phyloP scores from a whole-genome alignment of 2,113 vertebrate genomes.

The Ceyx melanurus region DNA sequence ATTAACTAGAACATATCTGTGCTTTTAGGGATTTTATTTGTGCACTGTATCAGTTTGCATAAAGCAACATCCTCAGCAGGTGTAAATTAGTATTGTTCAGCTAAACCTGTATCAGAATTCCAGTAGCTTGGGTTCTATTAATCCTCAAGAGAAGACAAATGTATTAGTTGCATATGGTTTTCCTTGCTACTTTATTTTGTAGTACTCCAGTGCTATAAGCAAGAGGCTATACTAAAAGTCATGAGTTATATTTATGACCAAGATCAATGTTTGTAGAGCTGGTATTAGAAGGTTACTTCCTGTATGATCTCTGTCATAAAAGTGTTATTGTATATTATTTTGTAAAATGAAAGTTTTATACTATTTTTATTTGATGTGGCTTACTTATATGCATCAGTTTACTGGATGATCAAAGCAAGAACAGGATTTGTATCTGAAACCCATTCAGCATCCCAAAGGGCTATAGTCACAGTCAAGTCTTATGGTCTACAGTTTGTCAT shows the following conservation, averaged over 20 bases:
- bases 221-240: not conserved
- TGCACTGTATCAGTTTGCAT: not conserved
- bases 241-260: not conserved
- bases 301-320: not conserved
- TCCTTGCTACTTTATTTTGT: not conserved
- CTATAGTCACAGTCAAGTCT: not conserved
- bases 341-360: not conserved
- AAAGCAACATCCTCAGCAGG: not conserved
- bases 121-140: not conserved
- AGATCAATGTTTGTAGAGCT: not conserved
- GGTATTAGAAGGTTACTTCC: not conserved
- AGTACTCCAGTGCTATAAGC: not conserved
- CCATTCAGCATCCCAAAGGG: not conserved
- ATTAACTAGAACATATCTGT: not conserved
- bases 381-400: conserved; percentile 4
- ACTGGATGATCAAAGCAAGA: not conserved
- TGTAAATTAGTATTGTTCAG: not conserved
- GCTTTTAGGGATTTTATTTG: not conserved
- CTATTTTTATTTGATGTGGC: not conserved
- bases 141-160: not conserved
- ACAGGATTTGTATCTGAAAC: conserved; percentile 1
- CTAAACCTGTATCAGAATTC: not conserved
- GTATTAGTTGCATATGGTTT: not conserved
- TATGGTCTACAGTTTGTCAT: not conserved
- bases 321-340: not conserved